Base-by-base conservation (phyloP, 2,888 invertebrate species). In the Drosophila atroscutellata region DNA sequence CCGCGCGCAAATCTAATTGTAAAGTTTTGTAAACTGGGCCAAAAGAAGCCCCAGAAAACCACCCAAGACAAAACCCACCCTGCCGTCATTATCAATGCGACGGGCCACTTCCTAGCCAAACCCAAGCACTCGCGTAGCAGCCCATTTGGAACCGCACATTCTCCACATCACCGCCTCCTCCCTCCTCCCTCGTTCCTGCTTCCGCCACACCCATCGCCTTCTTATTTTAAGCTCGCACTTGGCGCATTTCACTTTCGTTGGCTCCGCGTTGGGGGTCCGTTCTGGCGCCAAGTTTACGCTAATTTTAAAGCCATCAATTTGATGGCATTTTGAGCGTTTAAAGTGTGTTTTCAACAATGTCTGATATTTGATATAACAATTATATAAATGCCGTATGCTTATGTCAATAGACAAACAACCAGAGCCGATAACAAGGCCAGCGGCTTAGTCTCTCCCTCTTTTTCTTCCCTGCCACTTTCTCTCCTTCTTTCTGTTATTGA, bases 291-390 rank as follows among this genome's bases (percentile, higher is more conserved):
- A 64, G 60, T 73, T 81, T 67, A 72, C 72, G 68, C 80, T 78
- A 86, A 86, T 86, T 88, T 88, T 86, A 86, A 86, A 88, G 84
- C 71, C 86, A 80, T 86, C 80, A 86, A 86, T 79, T 86, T 80
- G 76, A 86, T 88, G 80, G 82, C 72, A 69, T 70, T 78, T 74
- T 74, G 72, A 82, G 89, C 60, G 71, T 63, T 86, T 86, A 82
- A 86, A 86, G 84, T 73, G 69, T 49, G 72, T 68, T 62, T 59
- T 65, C 80, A 50, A 66, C 55, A 77, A 72, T 74, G 72, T 74
- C 81, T 78, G 80, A 86, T 83, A 83, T 85, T 86, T 88, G 88
- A 80, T 86, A 88, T 81, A 81, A 77, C 86, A 85, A 85, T 85
- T 85, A 85, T 80, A 83, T 86, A 83, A 83, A 88, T 76, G 80